Evolutionary conservation across 2,113 vertebrate species (phyloP).

Genomic region (Pelodiscus sinensis): DNA sequence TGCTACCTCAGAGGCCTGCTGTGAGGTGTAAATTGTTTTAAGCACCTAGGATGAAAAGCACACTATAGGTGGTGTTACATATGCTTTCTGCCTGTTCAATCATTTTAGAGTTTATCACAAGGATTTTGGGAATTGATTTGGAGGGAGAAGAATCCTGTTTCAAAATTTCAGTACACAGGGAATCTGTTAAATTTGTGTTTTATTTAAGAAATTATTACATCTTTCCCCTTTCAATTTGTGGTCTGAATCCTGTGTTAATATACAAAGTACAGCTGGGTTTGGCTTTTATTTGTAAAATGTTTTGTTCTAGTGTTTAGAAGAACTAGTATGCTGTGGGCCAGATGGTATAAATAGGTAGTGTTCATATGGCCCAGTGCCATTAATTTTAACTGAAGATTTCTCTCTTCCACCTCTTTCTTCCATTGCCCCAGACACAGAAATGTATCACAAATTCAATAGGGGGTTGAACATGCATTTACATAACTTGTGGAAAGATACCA

Average conservation of each 20-base stretch:
- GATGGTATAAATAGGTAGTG: neutral
- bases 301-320: neutral
- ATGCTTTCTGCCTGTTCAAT: neutral
- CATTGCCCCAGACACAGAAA: neutral
- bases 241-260: neutral
- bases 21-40: accelerated
- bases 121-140: neutral
- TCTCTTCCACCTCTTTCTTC: neutral
- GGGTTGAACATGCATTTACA: neutral
- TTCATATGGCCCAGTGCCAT: neutral
- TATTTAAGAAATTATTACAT: neutral
- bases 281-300: neutral
- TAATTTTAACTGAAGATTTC: neutral
- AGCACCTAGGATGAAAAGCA: neutral
- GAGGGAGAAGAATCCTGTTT: neutral
- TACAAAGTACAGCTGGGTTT: neutral
- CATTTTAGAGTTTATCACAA: neutral
- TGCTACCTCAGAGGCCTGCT: neutral
- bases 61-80: neutral
- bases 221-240: neutral
- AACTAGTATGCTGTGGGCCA: neutral
- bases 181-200: neutral
- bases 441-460: neutral
- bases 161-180: neutral
- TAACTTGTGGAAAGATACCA: neutral